A percentile compares a stretch with the other conserved stretches of the same genome.
Evolutionary conservation across 2,113 vertebrate genomes (phyloP).

Genomic region (Clarias magur): DNA sequence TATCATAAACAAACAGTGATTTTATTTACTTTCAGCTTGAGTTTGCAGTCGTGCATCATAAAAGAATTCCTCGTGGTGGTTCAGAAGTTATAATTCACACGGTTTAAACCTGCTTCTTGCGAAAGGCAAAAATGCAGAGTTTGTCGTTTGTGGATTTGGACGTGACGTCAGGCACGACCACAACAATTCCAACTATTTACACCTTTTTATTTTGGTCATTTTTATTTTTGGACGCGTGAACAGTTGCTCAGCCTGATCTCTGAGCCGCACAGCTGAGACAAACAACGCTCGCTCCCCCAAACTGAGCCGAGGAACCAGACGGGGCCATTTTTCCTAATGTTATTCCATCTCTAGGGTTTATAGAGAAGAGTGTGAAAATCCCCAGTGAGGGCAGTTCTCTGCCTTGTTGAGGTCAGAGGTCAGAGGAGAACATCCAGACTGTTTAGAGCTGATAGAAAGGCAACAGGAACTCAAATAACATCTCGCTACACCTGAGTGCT

Average conservation of each 20-base stretch:
- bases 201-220: slow-evolving; percentile 32
- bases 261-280: slow-evolving; percentile 29
- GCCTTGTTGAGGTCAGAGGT: no score
- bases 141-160: background rate
- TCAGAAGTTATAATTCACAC: background rate
- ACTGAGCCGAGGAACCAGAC: background rate
- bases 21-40: background rate
- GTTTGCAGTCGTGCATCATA: background rate
- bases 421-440: no score
- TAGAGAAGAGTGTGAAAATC: no score
- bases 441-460: no score
- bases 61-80: background rate
- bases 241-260: slow-evolving; percentile 18
- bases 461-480: no score
- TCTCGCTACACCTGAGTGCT: no score
- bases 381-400: no score
- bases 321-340: background rate
- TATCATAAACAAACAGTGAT: background rate
- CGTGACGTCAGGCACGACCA: background rate
- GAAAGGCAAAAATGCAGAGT: background rate
- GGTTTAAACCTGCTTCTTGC: background rate
- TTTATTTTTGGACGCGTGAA: slow-evolving; percentile 4
- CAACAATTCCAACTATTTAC: slow-evolving; percentile 28
- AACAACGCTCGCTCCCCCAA: background rate
- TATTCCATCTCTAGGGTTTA: no score